phyloP scores from a whole-genome alignment of 2,113 vertebrate genomes.

The Scophthalmus maximus region DNA sequence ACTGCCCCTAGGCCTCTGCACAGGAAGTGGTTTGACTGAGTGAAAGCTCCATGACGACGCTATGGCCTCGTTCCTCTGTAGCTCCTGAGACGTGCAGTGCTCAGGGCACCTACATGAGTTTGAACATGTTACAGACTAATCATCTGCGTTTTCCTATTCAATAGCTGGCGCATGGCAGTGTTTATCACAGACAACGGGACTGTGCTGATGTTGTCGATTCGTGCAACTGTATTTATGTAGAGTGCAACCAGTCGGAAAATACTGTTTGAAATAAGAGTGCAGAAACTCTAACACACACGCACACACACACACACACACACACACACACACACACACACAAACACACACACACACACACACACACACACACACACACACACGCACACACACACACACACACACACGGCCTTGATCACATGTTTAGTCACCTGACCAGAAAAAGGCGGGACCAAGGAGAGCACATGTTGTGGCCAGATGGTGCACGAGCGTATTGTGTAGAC shows the following conservation, averaged over 20 bases:
- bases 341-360: not conserved
- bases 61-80: conserved; percentile 30
- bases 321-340: no score
- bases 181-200: conserved; percentile 9
- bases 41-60: conserved; percentile 51
- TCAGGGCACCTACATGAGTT: conserved; percentile 39
- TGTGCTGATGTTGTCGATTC: conserved; percentile 2
- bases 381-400: not conserved
- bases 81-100: conserved; percentile 38
- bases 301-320: no score
- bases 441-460: conserved; percentile 57
- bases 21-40: conserved; percentile 74
- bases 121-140: conserved; percentile 39
- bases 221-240: conserved; percentile 19
- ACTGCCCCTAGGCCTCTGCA: conserved; percentile 58
- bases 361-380: no score
- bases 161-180: not conserved
- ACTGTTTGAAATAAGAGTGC: not conserved
- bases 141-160: conserved; percentile 8
- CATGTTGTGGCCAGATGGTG: conserved; percentile 68
- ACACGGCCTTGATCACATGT: conserved; percentile 59
- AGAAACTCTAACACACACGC: not conserved
- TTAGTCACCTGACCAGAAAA: conserved; percentile 75
- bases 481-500: conserved; percentile 11
- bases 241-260: conserved; percentile 8